Conservation (phyloP, 2,113 vertebrate species). For the Ariopsis seemanni region DNA sequence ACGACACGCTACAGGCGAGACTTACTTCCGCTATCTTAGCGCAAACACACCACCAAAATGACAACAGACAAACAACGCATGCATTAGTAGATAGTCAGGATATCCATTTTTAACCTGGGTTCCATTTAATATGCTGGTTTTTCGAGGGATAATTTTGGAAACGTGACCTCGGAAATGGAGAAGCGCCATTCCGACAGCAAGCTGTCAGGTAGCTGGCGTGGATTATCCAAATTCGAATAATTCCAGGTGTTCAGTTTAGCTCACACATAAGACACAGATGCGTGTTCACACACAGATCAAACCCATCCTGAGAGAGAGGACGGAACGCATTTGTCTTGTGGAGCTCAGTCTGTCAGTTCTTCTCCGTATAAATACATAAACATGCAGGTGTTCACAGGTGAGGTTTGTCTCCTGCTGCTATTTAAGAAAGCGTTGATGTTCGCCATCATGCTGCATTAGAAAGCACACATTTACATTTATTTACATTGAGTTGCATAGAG, state of each 20-base stretch:
- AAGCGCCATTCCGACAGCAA: background rate
- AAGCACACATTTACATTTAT: constrained; percentile 3
- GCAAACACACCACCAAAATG: background rate
- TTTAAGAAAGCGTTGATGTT: background rate
- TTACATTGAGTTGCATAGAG: background rate
- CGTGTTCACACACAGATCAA: background rate
- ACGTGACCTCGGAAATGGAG: background rate
- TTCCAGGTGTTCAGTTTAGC: constrained; percentile 11
- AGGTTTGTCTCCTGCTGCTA: constrained; percentile 1
- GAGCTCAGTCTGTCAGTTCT: background rate
- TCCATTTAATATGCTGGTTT: too few relatives aligned
- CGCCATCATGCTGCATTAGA: background rate
- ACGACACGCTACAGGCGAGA: background rate
- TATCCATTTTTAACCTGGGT: background rate
- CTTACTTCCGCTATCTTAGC: background rate
- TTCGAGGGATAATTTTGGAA: background rate
- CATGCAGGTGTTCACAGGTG: constrained; percentile 20
- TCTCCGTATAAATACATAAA: constrained; percentile 23
- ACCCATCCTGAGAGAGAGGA: background rate
- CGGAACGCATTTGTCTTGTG: background rate
- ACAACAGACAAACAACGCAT: background rate
- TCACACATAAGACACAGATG: constrained; percentile 16
- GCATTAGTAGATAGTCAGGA: background rate
- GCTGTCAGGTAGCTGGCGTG: background rate
- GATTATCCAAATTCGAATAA: constrained; percentile 38